Base-by-base conservation (phyloP, 2,888 invertebrate genomes). In the Zaprionus bogoriensis region DNA sequence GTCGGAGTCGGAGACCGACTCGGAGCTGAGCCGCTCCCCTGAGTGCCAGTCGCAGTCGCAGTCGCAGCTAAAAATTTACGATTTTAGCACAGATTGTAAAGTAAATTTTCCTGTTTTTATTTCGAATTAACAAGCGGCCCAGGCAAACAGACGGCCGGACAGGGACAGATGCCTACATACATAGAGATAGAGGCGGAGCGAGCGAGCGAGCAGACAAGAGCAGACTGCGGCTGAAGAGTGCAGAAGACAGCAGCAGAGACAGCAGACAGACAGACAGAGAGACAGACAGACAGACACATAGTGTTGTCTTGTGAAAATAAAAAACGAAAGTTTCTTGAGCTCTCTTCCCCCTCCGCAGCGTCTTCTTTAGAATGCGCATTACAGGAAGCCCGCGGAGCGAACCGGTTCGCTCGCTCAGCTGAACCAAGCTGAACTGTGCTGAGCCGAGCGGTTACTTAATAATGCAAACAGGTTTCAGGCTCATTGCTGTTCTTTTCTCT, bases 71-170 rank as follows among this genome's bases (percentile, higher is more conserved):
- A 77, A 82, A 87, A 82, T 86, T 73, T 83, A 86, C 86, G 87
- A 84, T 88, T 87, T 81, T 87, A 87, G 87, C 87, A 85, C 88
- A 88, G 87, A 86, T 87, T 86, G 83, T 79, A 82, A 85, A 87
- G 87, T 86, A 87, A 81, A 86, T 86, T 87, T 85, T 85, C 87
- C 85, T 85, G 85, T 85, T 85, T 85, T 85, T 87, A 81, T 87
- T 84, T 81, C 79, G 84, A 87, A 79, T 83, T 84, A 84, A 85
- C 87, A 80, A 85, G 80, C 85, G 64, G 73, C 51, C 64, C 77
- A 55, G 59, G 60, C 77, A 67, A 59, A 32, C 74, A 59, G 28
- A 30, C 50, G 44, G 55, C 63, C 55, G 20, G 51, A 61, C 39
- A 39, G 32, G 27, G 23, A 45, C 50, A 61, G 45, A 61, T 51